Conservation (phyloP, 53 echinoderm and acorn worm genomes). For the Paracentrotus lividus region DNA sequence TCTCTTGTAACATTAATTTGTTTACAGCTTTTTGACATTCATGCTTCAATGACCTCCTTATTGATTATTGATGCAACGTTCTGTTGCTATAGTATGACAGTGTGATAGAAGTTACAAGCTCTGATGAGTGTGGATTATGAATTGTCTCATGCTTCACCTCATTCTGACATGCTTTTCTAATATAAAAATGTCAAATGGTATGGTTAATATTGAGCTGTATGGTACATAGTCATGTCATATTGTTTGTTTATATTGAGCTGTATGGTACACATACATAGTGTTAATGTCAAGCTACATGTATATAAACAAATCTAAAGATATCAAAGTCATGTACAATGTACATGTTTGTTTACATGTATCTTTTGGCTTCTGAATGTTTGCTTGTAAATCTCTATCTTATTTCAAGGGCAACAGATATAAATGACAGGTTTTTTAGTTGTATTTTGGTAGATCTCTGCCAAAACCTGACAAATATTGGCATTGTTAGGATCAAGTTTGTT, state of each 20-base stretch:
- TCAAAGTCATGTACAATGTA: neutral
- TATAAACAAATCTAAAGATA: no score
- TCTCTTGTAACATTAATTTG: constrained; percentile 33
- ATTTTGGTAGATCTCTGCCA: constrained; percentile 2
- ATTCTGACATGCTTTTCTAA: neutral
- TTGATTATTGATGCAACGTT: constrained; percentile 12
- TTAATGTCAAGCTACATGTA: no score
- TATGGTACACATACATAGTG: no score
- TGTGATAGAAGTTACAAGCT: neutral
- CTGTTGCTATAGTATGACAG: neutral
- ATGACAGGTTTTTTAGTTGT: neutral
- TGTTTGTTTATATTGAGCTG: no score
- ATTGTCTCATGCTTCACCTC: neutral
- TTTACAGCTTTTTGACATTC: constrained; percentile 3
- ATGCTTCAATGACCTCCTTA: neutral
- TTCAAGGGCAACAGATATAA: neutral
- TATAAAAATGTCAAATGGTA: no score
- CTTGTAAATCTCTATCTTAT: neutral
- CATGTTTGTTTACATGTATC: neutral
- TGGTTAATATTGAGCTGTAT: no score
- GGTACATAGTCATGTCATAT: no score
- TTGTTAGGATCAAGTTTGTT: neutral
- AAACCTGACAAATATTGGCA: neutral
- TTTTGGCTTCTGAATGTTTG: neutral
- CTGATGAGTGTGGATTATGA: constrained; percentile 1